Conservation (phyloP, 2,888 invertebrate species). For the Cylindroiulus punctatus region DNA sequence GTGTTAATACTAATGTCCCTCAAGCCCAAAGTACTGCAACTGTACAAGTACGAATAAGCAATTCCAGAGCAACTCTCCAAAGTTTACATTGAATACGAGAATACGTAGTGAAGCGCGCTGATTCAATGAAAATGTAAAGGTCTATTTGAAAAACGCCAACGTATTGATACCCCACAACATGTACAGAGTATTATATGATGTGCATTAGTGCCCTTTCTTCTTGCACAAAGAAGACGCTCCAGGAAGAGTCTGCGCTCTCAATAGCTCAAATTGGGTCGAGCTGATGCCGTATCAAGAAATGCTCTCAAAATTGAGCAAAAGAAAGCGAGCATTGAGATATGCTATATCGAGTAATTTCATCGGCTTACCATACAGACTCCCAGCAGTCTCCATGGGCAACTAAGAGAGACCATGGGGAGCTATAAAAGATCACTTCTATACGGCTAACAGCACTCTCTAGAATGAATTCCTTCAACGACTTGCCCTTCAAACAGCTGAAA, state of each 20-base stretch:
- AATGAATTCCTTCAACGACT: background rate
- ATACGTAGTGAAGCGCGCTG: constrained; percentile 11
- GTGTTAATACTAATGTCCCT: background rate
- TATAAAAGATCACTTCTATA: constrained; percentile 35
- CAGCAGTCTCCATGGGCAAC: constrained; percentile 19
- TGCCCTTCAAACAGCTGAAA: background rate
- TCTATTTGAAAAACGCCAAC: constrained; percentile 2
- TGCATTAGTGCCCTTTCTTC: constrained; percentile 46
- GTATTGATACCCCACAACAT: constrained; percentile 42
- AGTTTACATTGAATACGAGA: constrained; percentile 25
- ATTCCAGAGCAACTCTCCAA: background rate
- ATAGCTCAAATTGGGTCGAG: constrained; percentile 29
- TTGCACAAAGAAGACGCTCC: constrained; percentile 17
- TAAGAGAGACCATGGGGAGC: constrained; percentile 44
- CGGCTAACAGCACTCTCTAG: constrained; percentile 34
- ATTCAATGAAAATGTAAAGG: constrained; percentile 39
- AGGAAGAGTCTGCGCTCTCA: constrained; percentile 20
- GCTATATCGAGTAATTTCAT: constrained; percentile 46
- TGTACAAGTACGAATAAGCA: background rate
- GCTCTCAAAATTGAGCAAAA: constrained; percentile 48
- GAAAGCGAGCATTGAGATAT: constrained; percentile 24
- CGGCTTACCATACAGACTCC: constrained; percentile 34
- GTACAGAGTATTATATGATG: constrained; percentile 39
- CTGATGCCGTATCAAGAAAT: constrained; percentile 37
- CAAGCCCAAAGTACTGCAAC: background rate